phyloP scores from a whole-genome alignment of 2,797 vertebrate genomes.

The Corythornis leucogaster region DNA sequence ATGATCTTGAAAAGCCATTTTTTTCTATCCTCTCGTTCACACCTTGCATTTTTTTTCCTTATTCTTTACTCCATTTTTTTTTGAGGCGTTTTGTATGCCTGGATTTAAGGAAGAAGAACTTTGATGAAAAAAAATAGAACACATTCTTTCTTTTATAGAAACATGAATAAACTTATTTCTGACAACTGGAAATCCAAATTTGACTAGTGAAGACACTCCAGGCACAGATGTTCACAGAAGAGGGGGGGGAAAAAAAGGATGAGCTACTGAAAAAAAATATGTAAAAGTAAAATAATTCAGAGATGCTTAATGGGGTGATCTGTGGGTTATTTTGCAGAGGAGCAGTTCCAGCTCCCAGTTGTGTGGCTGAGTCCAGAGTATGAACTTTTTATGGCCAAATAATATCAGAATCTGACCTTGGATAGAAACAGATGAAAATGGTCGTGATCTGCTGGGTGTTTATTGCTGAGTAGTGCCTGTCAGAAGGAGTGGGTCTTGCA shows the following conservation, averaged over 20 bases:
- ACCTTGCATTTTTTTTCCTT: background rate
- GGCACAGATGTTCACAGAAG: background rate
- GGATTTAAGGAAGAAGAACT: background rate
- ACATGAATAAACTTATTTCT: conserved; percentile 41
- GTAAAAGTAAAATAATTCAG: conserved; percentile 45
- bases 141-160: background rate
- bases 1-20: conserved; percentile 17
- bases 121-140: background rate
- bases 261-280: conserved; percentile 25
- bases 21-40: background rate
- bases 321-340: background rate
- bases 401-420: conserved; percentile 20
- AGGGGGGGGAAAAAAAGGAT: background rate
- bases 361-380: background rate
- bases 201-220: background rate
- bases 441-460: background rate
- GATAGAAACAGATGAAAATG: background rate
- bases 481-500: background rate
- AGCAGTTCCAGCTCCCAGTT: background rate
- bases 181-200: conserved; percentile 26
- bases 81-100: background rate
- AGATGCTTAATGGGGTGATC: background rate
- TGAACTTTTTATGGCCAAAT: conserved; percentile 5
- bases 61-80: background rate
- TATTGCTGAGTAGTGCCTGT: conserved; percentile 11